These are phyloP conservation scores for Ifrita kowaldi DNA, from an alignment of 2,113 vertebrate species.

Conservation along the genomic window DNA sequence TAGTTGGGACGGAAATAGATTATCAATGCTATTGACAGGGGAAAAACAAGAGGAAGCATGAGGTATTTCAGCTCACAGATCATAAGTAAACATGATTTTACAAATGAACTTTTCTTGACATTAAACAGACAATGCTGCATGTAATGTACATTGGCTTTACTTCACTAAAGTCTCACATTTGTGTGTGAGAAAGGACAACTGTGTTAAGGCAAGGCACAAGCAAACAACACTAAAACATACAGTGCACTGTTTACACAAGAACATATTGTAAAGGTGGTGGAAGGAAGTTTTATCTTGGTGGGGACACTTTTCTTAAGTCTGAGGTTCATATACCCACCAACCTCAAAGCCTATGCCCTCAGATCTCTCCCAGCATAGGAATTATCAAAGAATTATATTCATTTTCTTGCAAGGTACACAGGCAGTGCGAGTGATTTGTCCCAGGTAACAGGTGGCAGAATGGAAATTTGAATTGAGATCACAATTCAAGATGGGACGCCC, in stretches of 20 bases:
- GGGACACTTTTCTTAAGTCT: neutral
- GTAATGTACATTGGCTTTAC: neutral
- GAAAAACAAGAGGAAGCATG: neutral
- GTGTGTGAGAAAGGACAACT: neutral
- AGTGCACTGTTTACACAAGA: neutral
- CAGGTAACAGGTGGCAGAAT: neutral
- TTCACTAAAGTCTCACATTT: neutral
- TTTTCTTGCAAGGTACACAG: neutral
- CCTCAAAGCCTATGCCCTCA: neutral
- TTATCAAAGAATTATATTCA: neutral
- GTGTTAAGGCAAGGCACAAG: neutral
- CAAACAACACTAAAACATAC: neutral
- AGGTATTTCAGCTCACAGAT: neutral
- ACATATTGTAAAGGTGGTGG: neutral
- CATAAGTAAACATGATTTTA: neutral
- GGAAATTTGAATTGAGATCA: neutral
- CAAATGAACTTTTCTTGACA: neutral
- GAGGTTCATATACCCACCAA: neutral
- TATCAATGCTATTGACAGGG: neutral
- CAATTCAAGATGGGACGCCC: neutral
- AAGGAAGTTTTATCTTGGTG: neutral
- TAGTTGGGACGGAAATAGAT: neutral
- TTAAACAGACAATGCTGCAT: neutral
- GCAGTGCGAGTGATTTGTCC: accelerated
- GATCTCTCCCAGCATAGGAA: neutral